Evolutionary conservation across 2,797 vertebrate species (phyloP).

Genomic region (Acrossocheilus wenchowensis): DNA sequence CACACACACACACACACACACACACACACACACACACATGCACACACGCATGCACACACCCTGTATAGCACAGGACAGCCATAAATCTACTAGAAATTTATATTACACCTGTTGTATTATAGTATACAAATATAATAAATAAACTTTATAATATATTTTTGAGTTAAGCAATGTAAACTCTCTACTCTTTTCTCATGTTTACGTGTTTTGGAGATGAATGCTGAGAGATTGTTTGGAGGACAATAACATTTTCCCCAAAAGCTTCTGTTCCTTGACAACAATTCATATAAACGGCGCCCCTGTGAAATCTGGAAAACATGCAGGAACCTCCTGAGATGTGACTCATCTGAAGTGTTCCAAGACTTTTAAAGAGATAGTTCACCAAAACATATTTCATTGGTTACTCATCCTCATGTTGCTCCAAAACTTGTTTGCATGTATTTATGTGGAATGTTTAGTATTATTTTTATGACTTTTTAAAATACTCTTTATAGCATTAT

Average conservation of each 20-base stretch:
- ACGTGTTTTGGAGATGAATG: slow-evolving; percentile 35
- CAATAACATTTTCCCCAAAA: slow-evolving; percentile 43
- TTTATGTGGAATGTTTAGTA: background rate
- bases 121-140: background rate
- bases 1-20: background rate
- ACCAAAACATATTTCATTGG: background rate
- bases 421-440: background rate
- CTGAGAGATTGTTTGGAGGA: slow-evolving; percentile 56
- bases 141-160: background rate
- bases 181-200: slow-evolving; percentile 36
- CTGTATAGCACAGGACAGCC: background rate
- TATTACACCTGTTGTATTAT: background rate
- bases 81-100: background rate
- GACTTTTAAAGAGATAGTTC: background rate
- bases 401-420: background rate
- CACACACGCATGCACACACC: background rate
- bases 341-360: background rate
- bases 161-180: background rate
- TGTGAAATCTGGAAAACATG: slow-evolving; percentile 64
- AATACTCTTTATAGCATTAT: background rate
- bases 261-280: slow-evolving; percentile 46
- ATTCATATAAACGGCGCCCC: slow-evolving; percentile 56
- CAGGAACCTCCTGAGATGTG: slow-evolving; percentile 17
- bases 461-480: background rate
- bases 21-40: background rate